phyloP scores from a whole-genome alignment of 1,140 invertebrate genomes.

The Gyrodactylus salaris region DNA sequence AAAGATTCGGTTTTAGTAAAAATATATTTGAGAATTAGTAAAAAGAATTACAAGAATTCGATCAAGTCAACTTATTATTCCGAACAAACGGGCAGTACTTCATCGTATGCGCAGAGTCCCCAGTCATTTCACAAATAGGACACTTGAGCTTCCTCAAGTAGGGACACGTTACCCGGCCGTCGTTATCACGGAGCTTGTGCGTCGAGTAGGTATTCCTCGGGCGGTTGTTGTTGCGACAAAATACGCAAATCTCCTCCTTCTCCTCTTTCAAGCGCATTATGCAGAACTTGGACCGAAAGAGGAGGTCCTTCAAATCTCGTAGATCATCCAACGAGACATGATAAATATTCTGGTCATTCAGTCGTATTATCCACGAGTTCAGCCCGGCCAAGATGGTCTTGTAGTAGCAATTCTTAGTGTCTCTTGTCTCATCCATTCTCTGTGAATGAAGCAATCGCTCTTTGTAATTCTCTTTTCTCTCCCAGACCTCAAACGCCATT shows the following conservation, averaged over 20 bases:
- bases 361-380: neutral
- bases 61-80: too few species aligned
- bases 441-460: neutral
- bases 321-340: neutral
- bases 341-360: neutral
- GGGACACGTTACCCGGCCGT: constrained; percentile 4
- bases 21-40: too few species aligned
- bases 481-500: neutral
- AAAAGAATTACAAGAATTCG: too few species aligned
- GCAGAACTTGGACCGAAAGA: neutral
- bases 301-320: neutral
- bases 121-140: constrained; percentile 9
- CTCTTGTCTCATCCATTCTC: neutral
- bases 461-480: neutral
- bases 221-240: constrained; percentile 9
- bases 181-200: constrained; percentile 5
- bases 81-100: constrained; percentile 10
- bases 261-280: neutral
- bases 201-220: constrained; percentile 8
- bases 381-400: neutral
- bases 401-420: neutral
- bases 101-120: constrained; percentile 10
- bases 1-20: too few species aligned
- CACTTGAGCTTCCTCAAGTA: constrained; percentile 9
- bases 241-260: constrained; percentile 8